Base-by-base conservation (phyloP, 2,888 invertebrate species). In the Leptodirus hochenwartii region DNA sequence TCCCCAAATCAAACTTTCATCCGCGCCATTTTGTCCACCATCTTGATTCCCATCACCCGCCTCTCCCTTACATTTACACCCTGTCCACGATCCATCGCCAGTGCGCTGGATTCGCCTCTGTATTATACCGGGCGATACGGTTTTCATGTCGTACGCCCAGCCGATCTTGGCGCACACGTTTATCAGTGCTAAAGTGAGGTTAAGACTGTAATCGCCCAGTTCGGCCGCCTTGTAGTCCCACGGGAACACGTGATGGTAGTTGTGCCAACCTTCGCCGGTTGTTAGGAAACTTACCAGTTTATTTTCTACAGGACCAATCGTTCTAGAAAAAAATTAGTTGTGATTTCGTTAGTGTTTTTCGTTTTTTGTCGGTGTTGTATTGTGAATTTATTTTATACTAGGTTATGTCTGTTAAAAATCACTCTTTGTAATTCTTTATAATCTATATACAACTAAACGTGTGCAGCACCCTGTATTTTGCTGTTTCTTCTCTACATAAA, bases 171-270 rank as follows among this genome's bases (percentile, higher is more conserved):
- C 78, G 47, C 78, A 84, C 4, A 67, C 54, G 47, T 90, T 77
- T 37, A 90, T 84, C 41, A 87, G 76, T 1, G 61, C 62, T 0
- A 85, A 82, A 1, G 85, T 82, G 1, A 76, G 49, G 49, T 90
- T 90, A 2, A 34, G 22, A 1, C 33, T 24, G 22, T 36, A 31
- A 30, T 61, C 54, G 1, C 76, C 76, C 13, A 74, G 57, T 49
- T 84, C 84, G 10, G 79, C 71, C 2, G 82, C 75, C 47, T 78
- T 74, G 62, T 84, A 84, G 47, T 84, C 84, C 71, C 78, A 79
- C 5, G 84, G 84, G 61, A 84, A 84, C 0, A 66, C 62, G 56
- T 85, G 85, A 47, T 85, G 85, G 53, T 81, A 85, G 53, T 85
- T 84, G 54, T 85, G 84, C 70, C 76, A 85, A 1, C 84, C 84